Evolutionary conservation across 2,888 invertebrate species (phyloP), one percentile per base, ranked within the genome.

Genomic region (Argyresthia goedartella): DNA sequence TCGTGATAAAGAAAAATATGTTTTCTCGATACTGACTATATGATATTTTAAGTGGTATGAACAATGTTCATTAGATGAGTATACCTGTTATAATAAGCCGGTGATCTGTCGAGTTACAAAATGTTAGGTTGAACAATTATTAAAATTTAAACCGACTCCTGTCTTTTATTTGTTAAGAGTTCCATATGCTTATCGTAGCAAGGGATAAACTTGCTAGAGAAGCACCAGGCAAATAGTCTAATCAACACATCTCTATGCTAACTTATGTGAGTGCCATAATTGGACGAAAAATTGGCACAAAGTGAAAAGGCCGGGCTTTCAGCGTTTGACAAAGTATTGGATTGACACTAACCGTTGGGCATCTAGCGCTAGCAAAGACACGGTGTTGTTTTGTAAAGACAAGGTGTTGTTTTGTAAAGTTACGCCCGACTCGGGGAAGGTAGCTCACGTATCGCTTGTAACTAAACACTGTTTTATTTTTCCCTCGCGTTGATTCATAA

Each of bases 71-170:
- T 72, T 81, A 80, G 76, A 69, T 75, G 72, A 77, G 73, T 81
- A 81, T 77, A 81, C 76, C 82, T 81, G 84, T 85, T 85, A 77
- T 15, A 4, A 44, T 44, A 84, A 85, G 82, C 81, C 77, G 81
- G 81, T 85, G 81, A 72, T 73, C 76, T 79, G 75, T 82, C 77
- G 71, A 79, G 79, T 82, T 82, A 80, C 71, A 73, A 80, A 73
- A 77, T 85, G 85, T 86, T 86, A 86, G 86, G 81, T 85, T 86
- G 85, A 84, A 82, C 67, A 76, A 80, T 81, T n/a, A n/a, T n/a
- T 80, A 84, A 85, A 81, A 75, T 65, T 73, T 75, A 79, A 82
- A 71, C 71, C 66, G 60, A 69, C 73, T 63, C 55, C 65, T 4
- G 69, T 65, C 61, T 81, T 81, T 84, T 54, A 77, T 69, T 81